Base-by-base conservation (phyloP, 92 coral and sea anemone genomes). In the Porites lobata region DNA sequence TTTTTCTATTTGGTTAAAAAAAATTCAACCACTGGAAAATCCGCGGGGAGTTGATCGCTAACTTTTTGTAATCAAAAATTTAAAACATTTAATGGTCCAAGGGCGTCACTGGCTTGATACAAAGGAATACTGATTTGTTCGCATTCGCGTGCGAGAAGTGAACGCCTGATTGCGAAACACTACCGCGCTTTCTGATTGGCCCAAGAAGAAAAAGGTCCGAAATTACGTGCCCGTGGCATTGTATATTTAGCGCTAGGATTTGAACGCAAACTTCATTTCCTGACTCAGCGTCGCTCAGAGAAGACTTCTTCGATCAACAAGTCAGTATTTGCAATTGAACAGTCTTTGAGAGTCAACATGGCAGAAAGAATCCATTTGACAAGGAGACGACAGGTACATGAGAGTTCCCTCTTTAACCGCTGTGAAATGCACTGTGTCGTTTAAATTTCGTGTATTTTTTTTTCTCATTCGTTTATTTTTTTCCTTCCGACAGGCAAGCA, bases 401-500 rank as follows among this genome's bases (percentile, higher is more conserved):
- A 71, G 70, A 69, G 57, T 1, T 43, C 66, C 77, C 14, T 69
- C 26, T 26, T 62, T 13, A 24, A 50, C 63, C 64, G 53, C 77
- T 19, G 61, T 18, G 2, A 50, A 63, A 24, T 73, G 50, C 21
- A 18, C 2, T 14, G 80, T 73, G 8, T 24, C 7, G 74, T 38
- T 38, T 38, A 2, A 38, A 6, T 62, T 72, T 51, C 32, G 9
- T 10, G 9, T 43, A 24, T 26, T 14, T 74, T 53, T 84, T 61
- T 9, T 73, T 7, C 63, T n/a, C 47, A 38, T 38, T 38, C 6
- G 47, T 38, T 38, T 38, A 9, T 68, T 38, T 54, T 83, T 56
- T 21, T 72, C 47, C 64, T 54, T 74, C 74, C 78, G 47, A 79
- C 88, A 95, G 93, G 86, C 98, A 6, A 91, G 94, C 64, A 95